phyloP scores from a whole-genome alignment of 2,113 vertebrate genomes.

The Glaucomys volans region DNA sequence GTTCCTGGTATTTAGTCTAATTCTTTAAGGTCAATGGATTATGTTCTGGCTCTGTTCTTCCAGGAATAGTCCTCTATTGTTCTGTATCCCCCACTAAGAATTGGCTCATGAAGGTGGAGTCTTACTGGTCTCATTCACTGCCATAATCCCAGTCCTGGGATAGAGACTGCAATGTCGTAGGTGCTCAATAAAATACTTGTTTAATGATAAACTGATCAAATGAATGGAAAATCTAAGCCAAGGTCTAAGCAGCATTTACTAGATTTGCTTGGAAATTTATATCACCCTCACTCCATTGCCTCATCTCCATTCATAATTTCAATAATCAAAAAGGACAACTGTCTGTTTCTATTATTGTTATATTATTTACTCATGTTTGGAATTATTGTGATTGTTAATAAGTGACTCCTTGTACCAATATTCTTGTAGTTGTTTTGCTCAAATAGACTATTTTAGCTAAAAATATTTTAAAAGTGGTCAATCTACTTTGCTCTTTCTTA shows the following conservation, averaged over 20 bases:
- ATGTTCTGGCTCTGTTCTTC: background rate
- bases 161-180: background rate
- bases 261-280: background rate
- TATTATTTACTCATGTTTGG: background rate
- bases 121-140: background rate
- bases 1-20: background rate
- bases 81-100: background rate
- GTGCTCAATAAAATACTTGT: background rate
- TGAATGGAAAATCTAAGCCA: background rate
- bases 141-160: background rate
- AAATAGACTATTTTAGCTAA: background rate
- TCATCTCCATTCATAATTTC: background rate
- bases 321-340: background rate
- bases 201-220: background rate
- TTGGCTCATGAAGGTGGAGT: background rate
- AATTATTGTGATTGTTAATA: background rate
- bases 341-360: background rate
- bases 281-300: background rate
- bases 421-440: background rate
- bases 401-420: background rate
- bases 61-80: background rate
- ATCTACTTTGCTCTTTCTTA: background rate
- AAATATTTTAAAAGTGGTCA: background rate
- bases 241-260: background rate
- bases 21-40: background rate